Evolutionary conservation across 2,797 vertebrate species (phyloP).

Genomic region (Streptopelia turtur): DNA sequence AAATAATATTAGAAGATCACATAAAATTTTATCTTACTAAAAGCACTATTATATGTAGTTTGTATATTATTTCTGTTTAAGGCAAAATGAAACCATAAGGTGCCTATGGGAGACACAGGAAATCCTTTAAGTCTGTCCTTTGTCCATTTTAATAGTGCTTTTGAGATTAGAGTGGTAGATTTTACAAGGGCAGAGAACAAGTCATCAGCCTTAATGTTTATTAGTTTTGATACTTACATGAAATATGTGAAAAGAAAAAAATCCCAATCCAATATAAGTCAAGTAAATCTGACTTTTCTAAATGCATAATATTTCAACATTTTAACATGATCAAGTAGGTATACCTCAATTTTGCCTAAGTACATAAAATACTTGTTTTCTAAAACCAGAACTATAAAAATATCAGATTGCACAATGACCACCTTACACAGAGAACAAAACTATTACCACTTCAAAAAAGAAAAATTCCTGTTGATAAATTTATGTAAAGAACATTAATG

Average conservation of each 20-base stretch:
- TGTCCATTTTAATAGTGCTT: conserved; percentile 59
- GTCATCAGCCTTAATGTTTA: conserved; percentile 5
- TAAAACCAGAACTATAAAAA: neutral
- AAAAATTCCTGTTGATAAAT: neutral
- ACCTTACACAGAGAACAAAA: neutral
- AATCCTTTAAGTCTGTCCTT: conserved; percentile 62
- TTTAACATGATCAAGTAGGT: neutral
- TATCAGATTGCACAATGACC: neutral
- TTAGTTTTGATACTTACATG: conserved; percentile 8
- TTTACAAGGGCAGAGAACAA: conserved; percentile 34
- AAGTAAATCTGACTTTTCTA: neutral
- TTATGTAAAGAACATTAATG: neutral
- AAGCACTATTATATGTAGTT: neutral
- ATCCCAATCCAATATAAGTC: neutral
- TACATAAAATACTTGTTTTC: neutral
- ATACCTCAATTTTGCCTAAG: neutral
- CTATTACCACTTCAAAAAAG: neutral
- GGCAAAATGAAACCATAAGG: conserved; percentile 40
- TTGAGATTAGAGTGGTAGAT: conserved; percentile 29
- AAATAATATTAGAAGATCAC: neutral
- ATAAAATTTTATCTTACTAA: neutral
- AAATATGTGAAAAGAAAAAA: conserved; percentile 31
- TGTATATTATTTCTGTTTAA: conserved; percentile 16
- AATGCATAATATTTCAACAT: neutral
- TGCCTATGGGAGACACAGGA: conserved; percentile 38